Base-by-base conservation (phyloP, 2,888 invertebrate genomes). In the Papilio gigon region DNA sequence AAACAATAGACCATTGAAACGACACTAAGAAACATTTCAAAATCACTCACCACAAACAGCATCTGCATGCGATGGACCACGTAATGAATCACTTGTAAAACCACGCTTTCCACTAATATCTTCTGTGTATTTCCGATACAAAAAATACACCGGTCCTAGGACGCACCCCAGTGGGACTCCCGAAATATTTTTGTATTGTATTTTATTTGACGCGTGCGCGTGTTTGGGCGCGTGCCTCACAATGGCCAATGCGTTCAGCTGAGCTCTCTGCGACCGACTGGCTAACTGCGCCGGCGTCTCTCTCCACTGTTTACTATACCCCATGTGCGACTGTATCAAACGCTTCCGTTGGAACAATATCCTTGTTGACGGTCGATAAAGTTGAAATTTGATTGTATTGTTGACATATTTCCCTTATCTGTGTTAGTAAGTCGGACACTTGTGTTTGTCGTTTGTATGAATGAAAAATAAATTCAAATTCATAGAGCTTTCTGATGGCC, bases 381-480 rank as follows among this genome's bases (percentile, higher is more conserved):
- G 75, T 71, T 63, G 4, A 14, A 70, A 79, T 82, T 84, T 1
- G 3, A 9, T 72, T 72, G 70, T 20, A 6, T 14, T 3, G 1
- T 14, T 2, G 4, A 11, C 61, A 69, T 74, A 68, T 75, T 72
- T 74, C 70, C 75, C 81, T 85, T 89, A 87, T 88, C 88, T 88
- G 88, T 88, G 85, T 89, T 89, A 84, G 90, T 89, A 85, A 89
- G 83, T 83, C 85, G 82, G 82, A 84, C 85, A 85, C 83, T 85
- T 88, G 90, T 88, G 89, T 90, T 87, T 86, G 89, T 90, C 88
- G 86, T 88, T 85, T 83, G 82, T 84, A 89, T 90, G 91, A 91
- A 91, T 91, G 90, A 88, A 90, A 86, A 88, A 88, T 88, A 88
- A 88, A 88, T 83, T 87, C 77, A 78, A 80, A 25, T 81, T 80